Evolutionary conservation across 2,113 vertebrate species (phyloP).

Genomic region (Caretta caretta): DNA sequence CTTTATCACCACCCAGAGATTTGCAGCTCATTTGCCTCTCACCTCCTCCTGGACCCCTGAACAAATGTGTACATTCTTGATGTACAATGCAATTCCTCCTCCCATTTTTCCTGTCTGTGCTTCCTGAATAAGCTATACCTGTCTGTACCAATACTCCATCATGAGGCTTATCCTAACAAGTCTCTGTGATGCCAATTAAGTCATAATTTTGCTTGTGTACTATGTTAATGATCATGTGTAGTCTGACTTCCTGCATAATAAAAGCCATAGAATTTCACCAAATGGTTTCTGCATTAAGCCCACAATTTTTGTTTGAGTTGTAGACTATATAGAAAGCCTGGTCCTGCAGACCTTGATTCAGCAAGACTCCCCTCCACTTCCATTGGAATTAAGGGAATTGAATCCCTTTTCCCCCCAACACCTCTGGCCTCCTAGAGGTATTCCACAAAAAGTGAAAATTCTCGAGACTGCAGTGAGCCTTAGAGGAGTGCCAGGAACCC

Average conservation of each 20-base stretch:
- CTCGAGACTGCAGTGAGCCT: neutral
- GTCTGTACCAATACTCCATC: too few species aligned
- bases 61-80: too few species aligned
- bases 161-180: too few species aligned
- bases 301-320: accelerated
- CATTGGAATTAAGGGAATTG: neutral
- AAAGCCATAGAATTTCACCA: neutral
- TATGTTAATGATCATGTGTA: neutral
- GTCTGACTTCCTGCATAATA: neutral
- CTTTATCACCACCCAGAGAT: too few species aligned
- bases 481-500: neutral
- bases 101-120: too few species aligned
- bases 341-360: neutral
- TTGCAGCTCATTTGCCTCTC: too few species aligned
- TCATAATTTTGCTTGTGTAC: too few species aligned
- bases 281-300: neutral
- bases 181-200: too few species aligned
- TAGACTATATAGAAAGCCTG: neutral
- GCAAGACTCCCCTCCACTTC: neutral
- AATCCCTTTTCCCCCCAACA: neutral
- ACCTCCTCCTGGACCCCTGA: too few species aligned
- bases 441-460: neutral
- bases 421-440: neutral
- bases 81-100: too few species aligned
- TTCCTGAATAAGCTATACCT: too few species aligned